Conservation (phyloP, 2,113 vertebrate genomes). For the Ophiodon elongatus region DNA sequence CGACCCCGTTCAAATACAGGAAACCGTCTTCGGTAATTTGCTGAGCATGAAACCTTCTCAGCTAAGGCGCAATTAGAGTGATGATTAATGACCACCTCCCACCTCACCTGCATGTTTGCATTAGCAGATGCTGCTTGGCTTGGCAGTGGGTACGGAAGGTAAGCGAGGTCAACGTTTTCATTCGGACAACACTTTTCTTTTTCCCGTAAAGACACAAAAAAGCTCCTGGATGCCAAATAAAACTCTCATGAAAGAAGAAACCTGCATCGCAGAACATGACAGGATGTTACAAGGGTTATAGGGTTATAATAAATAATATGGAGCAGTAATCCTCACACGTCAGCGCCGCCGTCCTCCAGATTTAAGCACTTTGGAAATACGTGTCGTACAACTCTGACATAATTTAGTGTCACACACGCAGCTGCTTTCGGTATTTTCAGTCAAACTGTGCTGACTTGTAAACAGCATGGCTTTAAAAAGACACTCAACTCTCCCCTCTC, state of each 20-base stretch:
- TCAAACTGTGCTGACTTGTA: slow-evolving; percentile 17
- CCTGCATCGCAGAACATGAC: background rate
- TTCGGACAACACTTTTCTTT: background rate
- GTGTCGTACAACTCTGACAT: background rate
- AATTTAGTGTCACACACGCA: background rate
- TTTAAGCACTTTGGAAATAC: background rate
- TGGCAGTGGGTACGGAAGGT: background rate
- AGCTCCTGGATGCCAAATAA: accelerated
- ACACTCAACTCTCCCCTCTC: slow-evolving; percentile 11
- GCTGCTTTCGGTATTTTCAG: background rate
- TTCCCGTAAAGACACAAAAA: background rate
- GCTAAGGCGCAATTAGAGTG: slow-evolving; percentile 13
- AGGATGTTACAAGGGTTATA: too few relatives aligned
- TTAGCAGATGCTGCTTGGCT: slow-evolving; percentile 14
- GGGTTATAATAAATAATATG: background rate
- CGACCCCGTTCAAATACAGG: slow-evolving; percentile 16
- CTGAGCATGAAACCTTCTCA: slow-evolving; percentile 31
- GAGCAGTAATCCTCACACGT: background rate
- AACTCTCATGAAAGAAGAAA: background rate
- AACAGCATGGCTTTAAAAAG: slow-evolving; percentile 44
- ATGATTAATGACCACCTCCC: slow-evolving; percentile 35
- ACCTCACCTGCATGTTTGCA: slow-evolving; percentile 18
- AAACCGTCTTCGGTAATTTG: background rate
- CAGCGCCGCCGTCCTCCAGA: background rate
- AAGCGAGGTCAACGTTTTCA: background rate